phyloP scores from a whole-genome alignment of 2,113 vertebrate species.

The Pelodiscus sinensis region DNA sequence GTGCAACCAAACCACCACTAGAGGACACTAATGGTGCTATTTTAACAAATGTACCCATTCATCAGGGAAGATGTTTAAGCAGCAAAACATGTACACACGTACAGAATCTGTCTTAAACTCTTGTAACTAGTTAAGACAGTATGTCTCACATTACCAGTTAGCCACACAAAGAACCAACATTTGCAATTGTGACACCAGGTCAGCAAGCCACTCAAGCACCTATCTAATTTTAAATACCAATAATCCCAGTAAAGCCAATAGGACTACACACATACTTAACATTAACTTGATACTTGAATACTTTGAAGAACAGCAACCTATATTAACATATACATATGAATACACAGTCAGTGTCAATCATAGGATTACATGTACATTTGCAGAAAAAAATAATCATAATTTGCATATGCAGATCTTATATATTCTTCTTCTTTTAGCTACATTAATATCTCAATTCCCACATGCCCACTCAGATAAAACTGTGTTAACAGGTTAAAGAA shows the following conservation, averaged over 20 bases:
- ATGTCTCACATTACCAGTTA: not conserved
- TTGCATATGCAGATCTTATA: not conserved
- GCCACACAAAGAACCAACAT: not conserved
- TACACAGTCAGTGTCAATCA: not conserved
- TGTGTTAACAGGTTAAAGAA: not conserved
- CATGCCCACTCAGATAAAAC: not conserved
- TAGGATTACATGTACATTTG: not conserved
- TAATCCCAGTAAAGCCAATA: not conserved
- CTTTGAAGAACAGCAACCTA: rapidly evolving
- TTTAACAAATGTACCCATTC: not conserved
- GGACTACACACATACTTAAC: not conserved
- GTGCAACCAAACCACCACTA: not conserved
- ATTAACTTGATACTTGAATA: not conserved
- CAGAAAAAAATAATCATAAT: not conserved
- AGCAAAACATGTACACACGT: rapidly evolving
- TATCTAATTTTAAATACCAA: not conserved
- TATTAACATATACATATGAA: conserved; percentile 5
- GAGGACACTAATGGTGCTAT: not conserved
- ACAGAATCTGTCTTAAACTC: not conserved
- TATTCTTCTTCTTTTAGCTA: not conserved
- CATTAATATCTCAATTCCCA: not conserved
- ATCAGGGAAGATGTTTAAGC: not conserved
- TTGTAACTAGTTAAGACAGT: not conserved
- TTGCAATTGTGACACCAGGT: rapidly evolving
- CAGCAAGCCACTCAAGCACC: not conserved